phyloP scores from a whole-genome alignment of 2,888 invertebrate species.

The Drosophila sordidula region DNA sequence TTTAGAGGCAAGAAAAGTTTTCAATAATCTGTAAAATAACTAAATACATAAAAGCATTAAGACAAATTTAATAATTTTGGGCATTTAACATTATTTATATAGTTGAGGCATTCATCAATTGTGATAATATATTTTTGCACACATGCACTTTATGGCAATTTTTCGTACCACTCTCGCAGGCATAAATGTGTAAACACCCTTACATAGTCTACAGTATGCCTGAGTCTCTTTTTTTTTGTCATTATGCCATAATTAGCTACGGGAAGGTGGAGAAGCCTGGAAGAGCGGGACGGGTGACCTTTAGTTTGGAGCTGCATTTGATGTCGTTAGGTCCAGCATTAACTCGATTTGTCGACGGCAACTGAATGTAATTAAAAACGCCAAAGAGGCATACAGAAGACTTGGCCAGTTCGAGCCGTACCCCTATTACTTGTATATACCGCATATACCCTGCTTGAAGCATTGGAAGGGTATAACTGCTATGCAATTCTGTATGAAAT shows the following conservation, averaged over 20 bases:
- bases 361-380: conserved; percentile 13
- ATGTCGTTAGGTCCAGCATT: conserved; percentile 4
- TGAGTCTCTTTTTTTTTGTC: not conserved
- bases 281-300: not conserved
- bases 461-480: not conserved
- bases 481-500: no score
- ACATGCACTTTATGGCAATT: no score
- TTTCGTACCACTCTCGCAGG: no score
- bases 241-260: conserved; percentile 15
- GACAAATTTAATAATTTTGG: no score
- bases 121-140: no score
- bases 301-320: conserved; percentile 1
- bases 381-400: not conserved
- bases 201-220: not conserved
- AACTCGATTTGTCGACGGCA: conserved; percentile 16
- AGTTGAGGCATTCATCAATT: no score
- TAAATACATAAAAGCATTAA: not conserved
- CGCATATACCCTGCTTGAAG: not conserved
- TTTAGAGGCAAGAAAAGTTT: not conserved
- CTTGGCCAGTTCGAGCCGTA: conserved; percentile 4
- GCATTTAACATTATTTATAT: no score
- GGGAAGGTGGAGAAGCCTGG: not conserved
- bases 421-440: conserved; percentile 4
- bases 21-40: not conserved
- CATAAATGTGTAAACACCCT: no score